Evolutionary conservation across 1,140 invertebrate genomes (phyloP).

Genomic region (Drosophila mojavensis): DNA sequence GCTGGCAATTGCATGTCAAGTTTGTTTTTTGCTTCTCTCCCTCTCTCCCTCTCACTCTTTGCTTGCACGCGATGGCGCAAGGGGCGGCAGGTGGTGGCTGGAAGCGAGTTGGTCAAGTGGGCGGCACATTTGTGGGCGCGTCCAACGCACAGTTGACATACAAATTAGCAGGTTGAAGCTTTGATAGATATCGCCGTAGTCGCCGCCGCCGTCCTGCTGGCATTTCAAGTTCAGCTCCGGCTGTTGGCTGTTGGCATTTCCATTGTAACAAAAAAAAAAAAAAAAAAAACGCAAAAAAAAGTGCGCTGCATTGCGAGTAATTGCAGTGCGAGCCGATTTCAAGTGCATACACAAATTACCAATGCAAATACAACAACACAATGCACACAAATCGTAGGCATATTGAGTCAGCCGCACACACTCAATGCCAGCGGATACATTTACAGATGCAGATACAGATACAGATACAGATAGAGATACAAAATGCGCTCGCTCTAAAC

Average conservation of each 20-base stretch:
- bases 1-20: constrained; percentile 71
- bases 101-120: constrained; percentile 17
- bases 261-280: constrained; percentile 13
- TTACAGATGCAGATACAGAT: constrained; percentile 39
- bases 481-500: constrained; percentile 40
- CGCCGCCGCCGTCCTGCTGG: constrained; percentile 24
- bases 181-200: background rate
- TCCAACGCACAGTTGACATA: constrained; percentile 57
- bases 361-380: constrained; percentile 62
- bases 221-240: constrained; percentile 69
- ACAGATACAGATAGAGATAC: constrained; percentile 21
- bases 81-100: background rate
- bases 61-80: constrained; percentile 56
- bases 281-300: constrained; percentile 11
- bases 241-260: constrained; percentile 38
- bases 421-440: constrained; percentile 65
- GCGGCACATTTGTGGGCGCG: constrained; percentile 4
- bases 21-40: constrained; percentile 27
- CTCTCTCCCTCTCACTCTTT: background rate
- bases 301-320: constrained; percentile 42
- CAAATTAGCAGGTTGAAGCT: constrained; percentile 66
- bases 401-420: constrained; percentile 71
- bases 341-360: constrained; percentile 80
- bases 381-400: constrained; percentile 58
- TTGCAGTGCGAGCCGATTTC: constrained; percentile 56